Evolutionary conservation across 2,797 vertebrate species (phyloP).

Genomic region (Chiloscyllium punctatum): DNA sequence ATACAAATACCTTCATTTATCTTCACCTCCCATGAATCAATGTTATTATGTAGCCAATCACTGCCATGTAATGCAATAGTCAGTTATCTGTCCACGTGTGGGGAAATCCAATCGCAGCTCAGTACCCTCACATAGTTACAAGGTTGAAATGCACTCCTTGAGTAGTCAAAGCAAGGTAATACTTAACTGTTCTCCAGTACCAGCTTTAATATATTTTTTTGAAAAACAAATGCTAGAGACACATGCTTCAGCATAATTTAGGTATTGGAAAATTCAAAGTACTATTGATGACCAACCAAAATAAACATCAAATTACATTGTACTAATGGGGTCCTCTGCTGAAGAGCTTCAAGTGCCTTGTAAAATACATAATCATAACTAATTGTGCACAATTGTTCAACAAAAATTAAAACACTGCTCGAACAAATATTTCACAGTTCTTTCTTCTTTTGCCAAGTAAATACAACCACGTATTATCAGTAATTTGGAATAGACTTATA

Average conservation of each 20-base stretch:
- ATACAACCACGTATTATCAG: neutral
- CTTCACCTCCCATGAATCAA: neutral
- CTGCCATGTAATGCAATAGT: neutral
- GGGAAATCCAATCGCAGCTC: neutral
- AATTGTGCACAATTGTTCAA: neutral
- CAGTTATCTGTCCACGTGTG: neutral
- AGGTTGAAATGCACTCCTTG: neutral
- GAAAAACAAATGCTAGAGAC: neutral
- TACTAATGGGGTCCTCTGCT: neutral
- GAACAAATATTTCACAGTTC: slow-evolving; percentile 15
- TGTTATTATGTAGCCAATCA: neutral
- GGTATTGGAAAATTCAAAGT: neutral
- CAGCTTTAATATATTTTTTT: neutral
- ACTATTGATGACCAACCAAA: neutral
- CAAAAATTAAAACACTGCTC: neutral
- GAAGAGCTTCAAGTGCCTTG: neutral
- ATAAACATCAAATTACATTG: neutral
- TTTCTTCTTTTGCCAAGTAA: slow-evolving; percentile 35
- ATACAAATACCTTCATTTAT: neutral
- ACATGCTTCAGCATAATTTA: neutral
- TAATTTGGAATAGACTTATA: slow-evolving; percentile 36
- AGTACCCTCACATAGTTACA: neutral
- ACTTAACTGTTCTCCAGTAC: neutral
- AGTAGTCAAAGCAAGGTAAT: neutral
- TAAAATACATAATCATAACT: neutral